A percentile compares a stretch with the other conserved stretches of the same genome.
Evolutionary conservation across 2,888 invertebrate genomes (phyloP).

Genomic region (Conchocele bisecta): DNA sequence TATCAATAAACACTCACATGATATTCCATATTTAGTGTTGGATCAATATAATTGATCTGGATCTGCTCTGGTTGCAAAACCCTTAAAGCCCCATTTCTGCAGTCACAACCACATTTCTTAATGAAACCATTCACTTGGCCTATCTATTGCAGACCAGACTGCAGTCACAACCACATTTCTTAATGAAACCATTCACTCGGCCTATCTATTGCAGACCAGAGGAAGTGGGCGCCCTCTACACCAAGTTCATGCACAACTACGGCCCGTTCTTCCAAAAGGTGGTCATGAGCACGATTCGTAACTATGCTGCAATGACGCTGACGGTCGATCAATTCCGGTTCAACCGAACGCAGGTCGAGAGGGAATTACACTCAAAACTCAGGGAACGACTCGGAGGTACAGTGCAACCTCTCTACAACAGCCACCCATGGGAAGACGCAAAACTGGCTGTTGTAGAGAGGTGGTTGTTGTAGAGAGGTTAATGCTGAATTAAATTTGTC

Average conservation of each 20-base stretch:
- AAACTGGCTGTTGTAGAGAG: too few species aligned
- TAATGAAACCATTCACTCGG: not conserved
- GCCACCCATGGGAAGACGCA: too few species aligned
- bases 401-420: too few species aligned
- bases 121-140: too few species aligned
- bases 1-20: too few species aligned
- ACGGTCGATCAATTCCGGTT: slow-evolving; percentile 64
- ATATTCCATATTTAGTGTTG: too few species aligned
- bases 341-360: slow-evolving; percentile 62
- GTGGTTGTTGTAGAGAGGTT: too few species aligned
- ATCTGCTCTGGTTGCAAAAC: too few species aligned
- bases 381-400: slow-evolving; percentile 62
- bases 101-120: too few species aligned
- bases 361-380: slow-evolving; percentile 46
- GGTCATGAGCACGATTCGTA: slow-evolving; percentile 56
- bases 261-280: slow-evolving; percentile 52
- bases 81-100: too few species aligned
- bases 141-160: not conserved
- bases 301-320: slow-evolving; percentile 51
- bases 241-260: slow-evolving; percentile 57
- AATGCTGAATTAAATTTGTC: too few species aligned
- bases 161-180: not conserved
- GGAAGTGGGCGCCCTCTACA: slow-evolving; percentile 62
- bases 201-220: slow-evolving; percentile 53
- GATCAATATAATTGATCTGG: too few species aligned